phyloP scores from a whole-genome alignment of 2,888 invertebrate species.

The Polietes domitor region DNA sequence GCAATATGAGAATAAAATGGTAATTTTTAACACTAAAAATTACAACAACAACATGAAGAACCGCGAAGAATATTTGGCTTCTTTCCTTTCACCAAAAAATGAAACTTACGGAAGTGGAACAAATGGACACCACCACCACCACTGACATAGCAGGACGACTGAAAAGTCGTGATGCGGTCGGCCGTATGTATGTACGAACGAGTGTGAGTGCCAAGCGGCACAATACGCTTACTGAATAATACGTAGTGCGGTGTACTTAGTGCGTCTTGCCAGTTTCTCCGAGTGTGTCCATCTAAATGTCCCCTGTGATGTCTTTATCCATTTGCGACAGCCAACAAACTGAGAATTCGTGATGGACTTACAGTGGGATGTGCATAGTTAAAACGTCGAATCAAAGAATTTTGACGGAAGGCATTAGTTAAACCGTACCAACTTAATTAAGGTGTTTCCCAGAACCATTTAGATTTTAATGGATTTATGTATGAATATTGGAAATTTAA shows the following conservation, averaged over 20 bases:
- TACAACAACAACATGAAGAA: slow-evolving; percentile 28
- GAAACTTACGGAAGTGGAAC: slow-evolving; percentile 57
- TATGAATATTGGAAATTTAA: no score
- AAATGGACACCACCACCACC: no score
- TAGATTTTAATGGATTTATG: no score
- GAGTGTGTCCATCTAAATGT: not conserved
- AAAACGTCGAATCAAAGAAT: no score
- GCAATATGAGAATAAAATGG: slow-evolving; percentile 55
- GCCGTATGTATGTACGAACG: slow-evolving; percentile 12
- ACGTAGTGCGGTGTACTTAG: slow-evolving; percentile 15
- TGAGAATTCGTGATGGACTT: not conserved
- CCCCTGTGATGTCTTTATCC: not conserved
- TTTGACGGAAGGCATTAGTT: no score
- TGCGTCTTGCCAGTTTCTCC: not conserved
- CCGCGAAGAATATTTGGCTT: not conserved
- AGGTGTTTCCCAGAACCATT: no score
- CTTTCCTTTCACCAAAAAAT: not conserved
- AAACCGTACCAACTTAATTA: no score
- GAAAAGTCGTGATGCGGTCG: slow-evolving; percentile 47
- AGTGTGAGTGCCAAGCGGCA: not conserved
- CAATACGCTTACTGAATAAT: slow-evolving; percentile 33
- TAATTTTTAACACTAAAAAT: slow-evolving; percentile 50
- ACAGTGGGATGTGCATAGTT: no score
- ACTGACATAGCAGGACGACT: slow-evolving; percentile 51
- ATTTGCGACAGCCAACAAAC: not conserved